A percentile compares a stretch with the other conserved stretches of the same genome.
These are phyloP conservation scores for Entomobrya proxima DNA, from an alignment of 2,888 invertebrate species.

Conservation along the genomic window DNA sequence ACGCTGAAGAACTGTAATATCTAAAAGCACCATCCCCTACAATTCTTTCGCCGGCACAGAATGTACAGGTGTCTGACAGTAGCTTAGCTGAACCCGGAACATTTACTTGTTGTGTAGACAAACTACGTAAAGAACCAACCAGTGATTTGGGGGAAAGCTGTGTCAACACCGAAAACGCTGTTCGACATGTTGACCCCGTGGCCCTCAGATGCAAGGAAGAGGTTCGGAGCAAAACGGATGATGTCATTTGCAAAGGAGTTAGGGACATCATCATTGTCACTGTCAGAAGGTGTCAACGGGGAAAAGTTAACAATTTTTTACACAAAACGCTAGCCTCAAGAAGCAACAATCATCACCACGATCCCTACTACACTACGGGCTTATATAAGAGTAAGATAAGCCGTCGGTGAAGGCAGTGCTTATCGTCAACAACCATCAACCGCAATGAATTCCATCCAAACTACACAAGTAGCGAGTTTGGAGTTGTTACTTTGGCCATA, in stretches of 20 bases:
- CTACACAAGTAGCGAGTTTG: too few species aligned
- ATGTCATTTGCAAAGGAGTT: neutral
- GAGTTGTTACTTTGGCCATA: too few species aligned
- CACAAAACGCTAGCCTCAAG: too few species aligned
- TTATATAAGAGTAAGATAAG: too few species aligned
- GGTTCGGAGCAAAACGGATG: neutral
- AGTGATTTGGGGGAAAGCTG: neutral
- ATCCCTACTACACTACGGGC: too few species aligned
- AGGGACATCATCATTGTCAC: too few species aligned
- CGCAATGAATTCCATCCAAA: too few species aligned
- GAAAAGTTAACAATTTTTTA: too few species aligned
- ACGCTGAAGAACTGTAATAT: slow-evolving; percentile 7
- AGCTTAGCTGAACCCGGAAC: neutral
- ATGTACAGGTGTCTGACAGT: neutral
- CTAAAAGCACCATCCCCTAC: neutral
- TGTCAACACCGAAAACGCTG: neutral
- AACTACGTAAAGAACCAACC: neutral
- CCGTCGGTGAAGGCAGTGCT: too few species aligned
- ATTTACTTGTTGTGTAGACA: neutral
- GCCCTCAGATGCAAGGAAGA: neutral
- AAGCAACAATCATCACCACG: too few species aligned
- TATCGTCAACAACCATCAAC: too few species aligned
- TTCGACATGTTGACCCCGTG: neutral
- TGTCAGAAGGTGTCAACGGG: too few species aligned
- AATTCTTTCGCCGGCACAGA: neutral